A percentile compares a stretch with the other conserved stretches of the same genome.
Conservation (phyloP, 2,113 vertebrate species). For the Felis catus region F.catus_Fca126_mat1.0 CM031412.1:216004001-216004500, state of each 20-base stretch:
- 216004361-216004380: neutral
- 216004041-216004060: neutral
- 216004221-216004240: neutral
- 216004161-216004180: neutral
- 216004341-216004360: neutral
- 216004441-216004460: neutral
- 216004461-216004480: neutral
- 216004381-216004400: neutral
- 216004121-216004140: neutral
- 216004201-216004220: neutral
- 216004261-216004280: neutral
- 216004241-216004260: neutral
- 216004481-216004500: neutral
- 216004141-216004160: neutral
- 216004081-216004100: neutral
- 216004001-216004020: neutral
- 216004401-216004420: neutral
- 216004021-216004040: neutral
- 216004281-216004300: neutral
- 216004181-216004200: neutral
- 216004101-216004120: neutral
- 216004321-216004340: neutral
- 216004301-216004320: neutral
- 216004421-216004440: neutral
- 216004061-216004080: neutral